These are phyloP conservation scores for Brachyhypopomus gauderio DNA, from an alignment of 2,113 vertebrate genomes.

Conservation along the genomic window DNA sequence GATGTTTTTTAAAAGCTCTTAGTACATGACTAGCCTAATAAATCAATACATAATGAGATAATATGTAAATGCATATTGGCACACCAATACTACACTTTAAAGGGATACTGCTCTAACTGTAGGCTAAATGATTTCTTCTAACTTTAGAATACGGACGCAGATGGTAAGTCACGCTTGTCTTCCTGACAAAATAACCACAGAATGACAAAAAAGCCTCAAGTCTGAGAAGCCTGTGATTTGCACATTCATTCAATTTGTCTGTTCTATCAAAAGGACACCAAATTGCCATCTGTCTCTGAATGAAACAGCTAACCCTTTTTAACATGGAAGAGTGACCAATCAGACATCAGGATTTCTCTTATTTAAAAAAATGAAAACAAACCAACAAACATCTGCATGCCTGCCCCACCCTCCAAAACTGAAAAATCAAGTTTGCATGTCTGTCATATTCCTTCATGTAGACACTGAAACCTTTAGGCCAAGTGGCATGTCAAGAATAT, in stretches of 20 bases:
- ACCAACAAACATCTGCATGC: not conserved
- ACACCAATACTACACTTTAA: not conserved
- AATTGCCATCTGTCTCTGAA: conserved; percentile 32
- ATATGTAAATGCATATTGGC: not conserved
- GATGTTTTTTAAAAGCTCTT: not conserved
- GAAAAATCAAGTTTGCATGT: not conserved
- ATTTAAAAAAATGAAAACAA: not conserved
- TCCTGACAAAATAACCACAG: not conserved
- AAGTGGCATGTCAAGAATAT: not conserved
- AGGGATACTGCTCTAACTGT: not conserved
- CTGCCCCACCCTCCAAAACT: not conserved
- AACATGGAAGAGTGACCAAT: conserved; percentile 1
- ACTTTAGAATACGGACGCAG: not conserved
- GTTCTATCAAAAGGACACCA: conserved; percentile 39
- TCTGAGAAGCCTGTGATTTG: not conserved
- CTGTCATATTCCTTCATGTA: not conserved
- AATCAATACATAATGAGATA: not conserved
- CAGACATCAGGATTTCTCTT: not conserved
- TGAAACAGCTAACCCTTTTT: conserved; percentile 18
- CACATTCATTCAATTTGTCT: conserved; percentile 7
- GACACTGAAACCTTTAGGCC: not conserved
- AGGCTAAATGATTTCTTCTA: not conserved
- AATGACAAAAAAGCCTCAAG: not conserved
- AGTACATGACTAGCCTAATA: not conserved
- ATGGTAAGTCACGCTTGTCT: not conserved